Conservation (phyloP, 2,888 invertebrate genomes). For the Nematopogon swammerdamellus region DNA sequence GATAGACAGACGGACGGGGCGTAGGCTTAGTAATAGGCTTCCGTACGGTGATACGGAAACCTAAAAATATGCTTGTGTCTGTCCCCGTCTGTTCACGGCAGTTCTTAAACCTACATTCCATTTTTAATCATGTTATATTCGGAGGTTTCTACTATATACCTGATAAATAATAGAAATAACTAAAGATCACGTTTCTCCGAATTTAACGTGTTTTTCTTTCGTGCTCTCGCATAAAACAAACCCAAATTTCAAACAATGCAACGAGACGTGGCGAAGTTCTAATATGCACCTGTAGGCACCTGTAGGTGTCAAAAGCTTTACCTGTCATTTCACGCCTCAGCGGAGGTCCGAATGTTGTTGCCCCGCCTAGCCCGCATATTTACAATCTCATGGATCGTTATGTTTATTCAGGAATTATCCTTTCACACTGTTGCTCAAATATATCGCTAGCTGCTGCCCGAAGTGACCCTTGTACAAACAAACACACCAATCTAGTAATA, state of each 20-base stretch:
- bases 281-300: not conserved
- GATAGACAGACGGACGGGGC: too few species aligned
- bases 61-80: too few species aligned
- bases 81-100: too few species aligned
- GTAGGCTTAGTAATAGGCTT: too few species aligned
- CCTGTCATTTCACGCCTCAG: slow-evolving; percentile 46
- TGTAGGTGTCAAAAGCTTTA: slow-evolving; percentile 54
- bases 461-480: slow-evolving; percentile 39
- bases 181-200: too few species aligned
- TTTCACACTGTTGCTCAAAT: slow-evolving; percentile 31
- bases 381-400: slow-evolving; percentile 34
- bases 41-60: too few species aligned
- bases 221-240: not conserved
- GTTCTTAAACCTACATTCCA: too few species aligned
- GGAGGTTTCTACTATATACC: too few species aligned
- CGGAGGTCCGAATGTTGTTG: slow-evolving; percentile 18
- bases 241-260: slow-evolving; percentile 2
- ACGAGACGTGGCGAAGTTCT: slow-evolving; percentile 15
- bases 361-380: slow-evolving; percentile 21
- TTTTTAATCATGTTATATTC: too few species aligned
- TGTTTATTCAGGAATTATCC: slow-evolving; percentile 50
- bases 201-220: not conserved
- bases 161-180: too few species aligned
- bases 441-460: slow-evolving; percentile 33
- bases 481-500: slow-evolving; percentile 15